A percentile compares a stretch with the other conserved stretches of the same genome.
Evolutionary conservation across 2,797 vertebrate species (phyloP).

Genomic region (Esox lucius): DNA sequence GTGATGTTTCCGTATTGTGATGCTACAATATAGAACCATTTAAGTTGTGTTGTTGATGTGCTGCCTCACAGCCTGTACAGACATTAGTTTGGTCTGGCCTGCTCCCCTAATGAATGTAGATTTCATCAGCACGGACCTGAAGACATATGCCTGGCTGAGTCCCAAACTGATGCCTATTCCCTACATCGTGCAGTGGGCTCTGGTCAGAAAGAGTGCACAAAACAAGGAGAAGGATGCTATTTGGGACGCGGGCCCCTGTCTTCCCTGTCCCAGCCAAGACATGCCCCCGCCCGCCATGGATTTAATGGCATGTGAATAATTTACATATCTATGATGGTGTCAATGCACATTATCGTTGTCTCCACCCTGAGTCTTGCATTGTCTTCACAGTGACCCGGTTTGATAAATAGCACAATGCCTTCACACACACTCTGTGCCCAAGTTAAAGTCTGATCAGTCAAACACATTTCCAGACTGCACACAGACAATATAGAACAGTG

Average conservation of each 20-base stretch:
- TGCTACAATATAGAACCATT: not conserved
- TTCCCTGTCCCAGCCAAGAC: not conserved
- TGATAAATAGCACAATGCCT: conserved; percentile 6
- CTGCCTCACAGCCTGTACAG: not conserved
- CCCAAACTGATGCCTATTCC: not conserved
- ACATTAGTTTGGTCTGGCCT: not conserved
- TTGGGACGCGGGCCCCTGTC: not conserved
- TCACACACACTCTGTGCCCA: not conserved
- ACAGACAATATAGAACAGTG: not conserved
- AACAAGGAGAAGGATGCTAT: not conserved
- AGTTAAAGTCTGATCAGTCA: conserved; percentile 1
- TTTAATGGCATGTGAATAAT: conserved; percentile 26
- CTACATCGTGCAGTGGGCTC: not conserved
- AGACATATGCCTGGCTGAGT: not conserved
- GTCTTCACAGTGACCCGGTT: not conserved
- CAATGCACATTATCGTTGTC: conserved; percentile 13
- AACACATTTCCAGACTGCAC: not conserved
- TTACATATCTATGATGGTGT: conserved; percentile 2
- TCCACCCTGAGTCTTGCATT: not conserved
- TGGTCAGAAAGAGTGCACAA: not conserved
- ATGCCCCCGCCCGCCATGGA: not conserved
- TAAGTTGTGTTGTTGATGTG: conserved; percentile 10
- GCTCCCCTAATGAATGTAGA: conserved; percentile 11
- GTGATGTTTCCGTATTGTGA: not conserved
- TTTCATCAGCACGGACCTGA: conserved; percentile 5